Percentiles rank a stretch among this genome's conserved stretches.
Conservation (phyloP, 2,797 vertebrate species). For the Threskiornis aethiopicus region DNA sequence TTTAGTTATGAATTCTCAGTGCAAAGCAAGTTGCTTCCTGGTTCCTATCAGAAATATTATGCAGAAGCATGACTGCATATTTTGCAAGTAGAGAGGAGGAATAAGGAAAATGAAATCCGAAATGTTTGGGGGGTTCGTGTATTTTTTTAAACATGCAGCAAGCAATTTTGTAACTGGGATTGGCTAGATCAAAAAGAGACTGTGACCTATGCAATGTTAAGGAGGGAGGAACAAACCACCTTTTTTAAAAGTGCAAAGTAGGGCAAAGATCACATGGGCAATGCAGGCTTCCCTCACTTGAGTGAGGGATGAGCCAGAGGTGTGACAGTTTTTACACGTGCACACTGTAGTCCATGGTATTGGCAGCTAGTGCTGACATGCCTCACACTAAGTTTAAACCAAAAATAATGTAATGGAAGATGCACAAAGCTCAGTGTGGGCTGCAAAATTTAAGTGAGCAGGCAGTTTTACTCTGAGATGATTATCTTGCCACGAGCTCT, state of each 20-base stretch:
- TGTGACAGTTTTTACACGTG: not conserved
- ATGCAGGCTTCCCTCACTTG: not conserved
- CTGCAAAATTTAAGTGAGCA: not conserved
- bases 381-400: not conserved
- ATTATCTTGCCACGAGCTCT: not conserved
- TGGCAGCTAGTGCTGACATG: not conserved
- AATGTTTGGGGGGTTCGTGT: not conserved
- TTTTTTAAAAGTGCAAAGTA: not conserved
- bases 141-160: not conserved
- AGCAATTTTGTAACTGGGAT: not conserved
- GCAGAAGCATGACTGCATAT: not conserved
- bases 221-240: not conserved
- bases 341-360: not conserved
- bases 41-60: not conserved
- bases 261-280: not conserved
- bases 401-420: not conserved
- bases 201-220: not conserved
- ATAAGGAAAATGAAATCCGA: not conserved
- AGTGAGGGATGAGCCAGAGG: not conserved
- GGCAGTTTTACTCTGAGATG: not conserved
- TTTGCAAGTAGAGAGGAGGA: not conserved
- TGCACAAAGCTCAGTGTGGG: not conserved
- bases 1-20: not conserved
- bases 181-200: not conserved
- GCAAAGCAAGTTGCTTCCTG: not conserved